Evolutionary conservation across 2,888 invertebrate genomes (phyloP), one percentile per base, ranked within the genome.

Genomic region (Athripsodes cinereus): DNA sequence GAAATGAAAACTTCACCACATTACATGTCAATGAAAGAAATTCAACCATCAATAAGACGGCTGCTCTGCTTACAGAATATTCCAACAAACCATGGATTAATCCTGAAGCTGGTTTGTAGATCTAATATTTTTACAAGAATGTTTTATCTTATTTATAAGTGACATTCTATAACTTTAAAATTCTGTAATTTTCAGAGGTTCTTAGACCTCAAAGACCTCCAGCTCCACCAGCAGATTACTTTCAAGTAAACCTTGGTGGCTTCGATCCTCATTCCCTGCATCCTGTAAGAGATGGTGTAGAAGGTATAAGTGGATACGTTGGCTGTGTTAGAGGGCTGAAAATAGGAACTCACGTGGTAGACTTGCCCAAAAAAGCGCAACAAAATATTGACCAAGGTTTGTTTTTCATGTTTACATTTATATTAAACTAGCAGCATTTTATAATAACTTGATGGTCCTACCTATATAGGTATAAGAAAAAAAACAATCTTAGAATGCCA

Each of bases 281-380:
- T 57, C 62, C 76, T 13, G 74, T 77, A 0, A 67, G 71, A 0
- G 74, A 76, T 0, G 64, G 53, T 1, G 71, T 75, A 0, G 66
- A 76, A 1, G 76, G 78, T 1, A 81, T 84, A 64, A 80, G 80
- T 31, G 92, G 92, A 2, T 92, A 92, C 68, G 87, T 92, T 5
- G 93, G 94, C 1, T 93, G 93, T 69, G 83, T 94, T 44, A 81
- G 92, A 66, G 94, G 94, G 13, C 80, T 95, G 62, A 90, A 91
- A 79, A 90, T 94, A 65, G 92, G 89, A 35, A 81, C 87, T 62
- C 84, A 86, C 67, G 81, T 89, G 18, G 85, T 92, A n/a, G 88
- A 91, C 73, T 74, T 92, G 60, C 84, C 89, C 48, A 81, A 81
- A 57, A 83, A 88, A 68, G 86, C 87, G 21, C 81, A 82, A 67